A percentile compares a stretch with the other conserved stretches of the same genome.
These are phyloP conservation scores for Euphydryas editha DNA, from an alignment of 2,888 invertebrate genomes.

Conservation along the genomic window DNA sequence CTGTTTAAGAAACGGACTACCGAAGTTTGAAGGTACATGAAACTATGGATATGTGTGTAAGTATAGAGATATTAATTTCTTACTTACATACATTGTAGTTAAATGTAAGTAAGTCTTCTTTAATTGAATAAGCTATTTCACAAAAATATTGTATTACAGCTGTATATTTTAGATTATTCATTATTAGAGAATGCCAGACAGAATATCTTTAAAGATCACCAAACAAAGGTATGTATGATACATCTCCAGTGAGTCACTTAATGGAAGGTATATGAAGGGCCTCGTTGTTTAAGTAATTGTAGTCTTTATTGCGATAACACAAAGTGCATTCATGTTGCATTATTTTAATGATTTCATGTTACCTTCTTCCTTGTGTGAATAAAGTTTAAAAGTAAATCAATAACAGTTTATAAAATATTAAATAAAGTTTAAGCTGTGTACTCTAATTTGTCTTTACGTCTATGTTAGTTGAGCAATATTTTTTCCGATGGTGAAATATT, in stretches of 20 bases:
- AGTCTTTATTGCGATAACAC: neutral
- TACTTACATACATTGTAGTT: no score
- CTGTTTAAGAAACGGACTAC: no score
- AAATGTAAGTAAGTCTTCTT: no score
- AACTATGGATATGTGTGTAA: no score
- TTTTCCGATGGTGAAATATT: no score
- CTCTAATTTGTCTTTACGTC: no score
- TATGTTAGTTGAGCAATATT: no score
- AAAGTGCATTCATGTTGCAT: neutral
- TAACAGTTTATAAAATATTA: neutral
- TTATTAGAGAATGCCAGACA: constrained; percentile 25
- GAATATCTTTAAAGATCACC: constrained; percentile 17
- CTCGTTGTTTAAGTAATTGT: neutral
- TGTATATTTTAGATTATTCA: constrained; percentile 21
- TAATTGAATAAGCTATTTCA: neutral
- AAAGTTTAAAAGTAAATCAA: neutral
- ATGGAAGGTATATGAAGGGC: constrained; percentile 19
- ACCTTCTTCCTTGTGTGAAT: neutral
- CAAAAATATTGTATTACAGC: neutral
- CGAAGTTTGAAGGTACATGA: no score
- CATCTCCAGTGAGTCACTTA: constrained; percentile 32
- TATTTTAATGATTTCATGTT: neutral
- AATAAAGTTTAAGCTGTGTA: neutral
- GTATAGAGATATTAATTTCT: no score
- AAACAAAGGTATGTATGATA: constrained; percentile 28